Conservation (phyloP, 2,888 invertebrate genomes). For the Leptura quadrifasciata region DNA sequence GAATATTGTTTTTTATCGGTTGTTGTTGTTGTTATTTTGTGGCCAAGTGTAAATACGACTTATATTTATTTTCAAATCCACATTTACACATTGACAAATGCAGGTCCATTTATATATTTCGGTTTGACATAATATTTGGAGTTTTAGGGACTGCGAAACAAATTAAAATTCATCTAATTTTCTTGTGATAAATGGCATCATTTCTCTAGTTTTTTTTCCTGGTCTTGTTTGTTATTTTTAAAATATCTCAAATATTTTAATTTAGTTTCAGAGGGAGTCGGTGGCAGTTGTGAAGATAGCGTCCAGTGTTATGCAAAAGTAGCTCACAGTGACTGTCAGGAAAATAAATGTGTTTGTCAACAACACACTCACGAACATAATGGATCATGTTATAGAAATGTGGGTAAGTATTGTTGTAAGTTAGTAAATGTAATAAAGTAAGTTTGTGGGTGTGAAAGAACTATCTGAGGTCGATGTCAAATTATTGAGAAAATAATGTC, state of each 20-base stretch:
- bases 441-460: too few species aligned
- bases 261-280: conserved; percentile 62
- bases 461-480: background rate
- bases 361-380: conserved; percentile 59
- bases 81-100: conserved; percentile 2
- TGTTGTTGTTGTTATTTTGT: too few species aligned
- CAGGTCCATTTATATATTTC: conserved; percentile 8
- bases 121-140: conserved; percentile 1
- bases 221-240: background rate
- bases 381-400: conserved; percentile 59
- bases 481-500: background rate
- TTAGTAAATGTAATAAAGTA: background rate
- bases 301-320: conserved; percentile 62
- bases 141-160: background rate
- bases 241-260: conserved; percentile 34
- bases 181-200: background rate
- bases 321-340: conserved; percentile 59
- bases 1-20: too few species aligned
- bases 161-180: conserved; percentile 13
- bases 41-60: too few species aligned
- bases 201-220: background rate
- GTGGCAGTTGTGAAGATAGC: conserved; percentile 62
- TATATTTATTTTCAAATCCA: background rate
- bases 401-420: conserved; percentile 56
- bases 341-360: conserved; percentile 63